A percentile compares a stretch with the other conserved stretches of the same genome.
phyloP scores from a whole-genome alignment of 2,888 invertebrate species.

The Conistra vaccinii region DNA sequence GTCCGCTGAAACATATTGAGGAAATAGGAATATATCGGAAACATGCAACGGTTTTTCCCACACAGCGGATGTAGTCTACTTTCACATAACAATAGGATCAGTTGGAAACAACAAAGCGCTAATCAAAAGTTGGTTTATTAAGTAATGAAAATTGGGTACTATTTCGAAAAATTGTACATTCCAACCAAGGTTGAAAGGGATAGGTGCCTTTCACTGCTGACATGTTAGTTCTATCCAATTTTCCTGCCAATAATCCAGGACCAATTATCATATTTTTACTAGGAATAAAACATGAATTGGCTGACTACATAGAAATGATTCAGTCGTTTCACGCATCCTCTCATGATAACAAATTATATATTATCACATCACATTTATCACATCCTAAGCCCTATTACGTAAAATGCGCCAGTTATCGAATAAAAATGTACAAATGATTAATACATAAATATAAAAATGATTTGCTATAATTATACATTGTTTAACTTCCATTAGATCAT shows the following conservation, averaged over 20 bases:
- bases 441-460: conserved; percentile 26
- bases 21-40: neutral
- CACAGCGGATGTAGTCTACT: conserved; percentile 2
- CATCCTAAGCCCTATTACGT: conserved; percentile 17
- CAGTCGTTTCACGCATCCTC: conserved; percentile 20
- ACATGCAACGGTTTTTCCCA: conserved; percentile 18
- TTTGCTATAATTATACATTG: conserved; percentile 52
- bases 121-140: neutral
- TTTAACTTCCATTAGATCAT: conserved; percentile 63
- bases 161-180: neutral
- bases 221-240: neutral
- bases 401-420: conserved; percentile 24
- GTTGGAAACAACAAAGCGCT: neutral
- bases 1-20: conserved; percentile 13
- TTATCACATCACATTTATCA: conserved; percentile 33
- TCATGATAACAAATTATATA: conserved; percentile 35
- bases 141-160: neutral
- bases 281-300: conserved; percentile 14
- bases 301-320: conserved; percentile 10
- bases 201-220: too few relatives aligned
- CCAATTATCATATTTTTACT: neutral
- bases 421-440: conserved; percentile 32
- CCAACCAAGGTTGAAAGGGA: neutral
- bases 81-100: neutral
- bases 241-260: conserved; percentile 33